A percentile compares a stretch with the other conserved stretches of the same genome.
Conservation (phyloP, 1,140 invertebrate genomes). For the Dolichoris vasculosae region DNA sequence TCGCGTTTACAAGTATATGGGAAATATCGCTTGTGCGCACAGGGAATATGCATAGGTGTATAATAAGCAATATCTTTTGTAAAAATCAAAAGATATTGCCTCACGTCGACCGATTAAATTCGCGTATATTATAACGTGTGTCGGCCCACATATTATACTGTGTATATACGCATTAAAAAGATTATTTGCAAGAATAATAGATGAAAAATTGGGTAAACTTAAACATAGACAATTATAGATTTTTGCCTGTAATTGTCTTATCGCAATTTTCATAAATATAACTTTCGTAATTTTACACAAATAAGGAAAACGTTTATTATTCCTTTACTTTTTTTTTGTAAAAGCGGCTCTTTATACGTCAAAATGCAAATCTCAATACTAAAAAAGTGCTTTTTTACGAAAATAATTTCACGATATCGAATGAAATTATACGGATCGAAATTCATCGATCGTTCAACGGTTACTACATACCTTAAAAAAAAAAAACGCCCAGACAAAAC, state of each 20-base stretch:
- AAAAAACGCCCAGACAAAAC: no score
- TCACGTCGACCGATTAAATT: slow-evolving; percentile 32
- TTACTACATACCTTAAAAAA: no score
- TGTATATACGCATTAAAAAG: slow-evolving; percentile 3
- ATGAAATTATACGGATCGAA: no score
- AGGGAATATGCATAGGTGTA: neutral
- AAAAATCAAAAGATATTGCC: slow-evolving; percentile 38
- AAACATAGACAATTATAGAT: neutral
- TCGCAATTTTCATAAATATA: neutral
- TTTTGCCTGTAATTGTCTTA: neutral
- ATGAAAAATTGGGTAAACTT: slow-evolving; percentile 16
- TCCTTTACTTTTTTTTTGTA: neutral
- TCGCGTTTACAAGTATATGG: slow-evolving; percentile 24
- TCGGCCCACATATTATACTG: neutral
- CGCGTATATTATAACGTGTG: slow-evolving; percentile 18
- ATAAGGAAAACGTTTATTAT: neutral
- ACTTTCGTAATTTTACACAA: slow-evolving; percentile 11
- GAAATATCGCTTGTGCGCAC: neutral
- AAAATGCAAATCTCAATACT: neutral
- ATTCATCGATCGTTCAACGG: no score
- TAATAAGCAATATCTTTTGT: slow-evolving; percentile 20
- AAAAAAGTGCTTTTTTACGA: neutral
- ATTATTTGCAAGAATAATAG: slow-evolving; percentile 21
- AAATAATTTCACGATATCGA: neutral
- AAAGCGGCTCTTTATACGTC: neutral